Evolutionary conservation across 2,797 vertebrate genomes (phyloP), one percentile per base, ranked within the genome.

Genomic region (Gila robusta): DNA sequence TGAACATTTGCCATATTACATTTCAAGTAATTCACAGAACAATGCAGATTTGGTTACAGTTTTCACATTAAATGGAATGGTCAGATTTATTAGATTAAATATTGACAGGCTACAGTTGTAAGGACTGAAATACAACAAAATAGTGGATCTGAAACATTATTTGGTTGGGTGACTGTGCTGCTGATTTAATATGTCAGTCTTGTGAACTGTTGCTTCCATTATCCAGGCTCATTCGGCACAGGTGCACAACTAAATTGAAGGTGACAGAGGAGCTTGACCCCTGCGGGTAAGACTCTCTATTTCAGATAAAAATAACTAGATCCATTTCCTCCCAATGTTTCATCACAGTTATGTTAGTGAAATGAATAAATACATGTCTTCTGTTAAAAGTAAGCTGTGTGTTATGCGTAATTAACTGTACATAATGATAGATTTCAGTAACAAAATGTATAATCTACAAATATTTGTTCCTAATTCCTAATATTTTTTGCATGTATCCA

Each of bases 211-310:
- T 62, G 56, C 19, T 26, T 35, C 72, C 41, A 19, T 64, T 84
- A 62, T 77, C 21, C 23, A 69, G 72, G 54, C 35, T 21, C 72
- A 69, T 69, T n/a, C 4, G 7, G 62, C 7, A 52, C 44, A 84
- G 82, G 23, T 67, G 47, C 21, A 69, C 28, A 41, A 67, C 41
- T 67, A 84, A 84, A 84, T 56, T 56, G 26, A 56, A 67, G 64
- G 73, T 54, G 82, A 84, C 73, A 78, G 59, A 84, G 44, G 32
- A 39, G 6, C 21, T 64, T 69, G 62, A 69, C 72, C 73, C 62
- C 73, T 69, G 72, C 14, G 62, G 73, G 64, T 41, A 54, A 69
- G 35, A 62, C 44, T 66, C 32, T 66, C 9, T 41, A 32, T n/a
- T 39, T 69, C 35, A 52, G 47, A 78, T 1, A 62, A 41, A 66